A percentile compares a stretch with the other conserved stretches of the same genome.
Conservation (phyloP, 2,113 vertebrate species). For the Cercopithecus mona region DNA sequence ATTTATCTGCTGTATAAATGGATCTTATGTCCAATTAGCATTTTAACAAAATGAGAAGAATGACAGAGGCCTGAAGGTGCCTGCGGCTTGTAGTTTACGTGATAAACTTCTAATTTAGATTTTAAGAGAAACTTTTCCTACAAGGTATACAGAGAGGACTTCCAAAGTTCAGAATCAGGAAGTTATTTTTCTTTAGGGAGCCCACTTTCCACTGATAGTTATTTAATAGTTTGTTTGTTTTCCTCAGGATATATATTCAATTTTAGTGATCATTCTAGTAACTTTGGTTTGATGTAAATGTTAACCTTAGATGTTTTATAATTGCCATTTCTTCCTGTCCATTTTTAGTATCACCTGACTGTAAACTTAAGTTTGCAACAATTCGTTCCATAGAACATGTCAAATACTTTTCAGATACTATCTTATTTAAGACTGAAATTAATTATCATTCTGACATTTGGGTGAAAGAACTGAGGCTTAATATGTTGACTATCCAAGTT, state of each 20-base stretch:
- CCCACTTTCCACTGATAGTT: not conserved
- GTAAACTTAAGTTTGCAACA: not conserved
- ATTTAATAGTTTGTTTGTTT: not conserved
- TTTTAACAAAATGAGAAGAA: not conserved
- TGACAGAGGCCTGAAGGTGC: not conserved
- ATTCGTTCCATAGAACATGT: not conserved
- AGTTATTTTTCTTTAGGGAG: not conserved
- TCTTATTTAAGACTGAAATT: not conserved
- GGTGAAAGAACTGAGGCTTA: not conserved
- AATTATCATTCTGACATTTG: not conserved
- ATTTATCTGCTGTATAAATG: not conserved
- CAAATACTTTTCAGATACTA: not conserved
- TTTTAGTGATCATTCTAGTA: not conserved
- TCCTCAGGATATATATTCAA: not conserved
- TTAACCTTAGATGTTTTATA: not conserved
- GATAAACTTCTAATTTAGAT: not conserved
- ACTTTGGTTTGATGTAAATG: not conserved
- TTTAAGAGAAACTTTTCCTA: not conserved
- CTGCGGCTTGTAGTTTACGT: not conserved
- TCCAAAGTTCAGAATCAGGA: not conserved
- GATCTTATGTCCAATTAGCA: not conserved
- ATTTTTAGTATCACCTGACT: not conserved
- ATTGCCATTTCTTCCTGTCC: not conserved
- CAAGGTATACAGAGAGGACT: not conserved
- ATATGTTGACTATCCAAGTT: not conserved